Conservation (phyloP, 2,888 invertebrate species). For the Noctuana brunneofusca region DNA sequence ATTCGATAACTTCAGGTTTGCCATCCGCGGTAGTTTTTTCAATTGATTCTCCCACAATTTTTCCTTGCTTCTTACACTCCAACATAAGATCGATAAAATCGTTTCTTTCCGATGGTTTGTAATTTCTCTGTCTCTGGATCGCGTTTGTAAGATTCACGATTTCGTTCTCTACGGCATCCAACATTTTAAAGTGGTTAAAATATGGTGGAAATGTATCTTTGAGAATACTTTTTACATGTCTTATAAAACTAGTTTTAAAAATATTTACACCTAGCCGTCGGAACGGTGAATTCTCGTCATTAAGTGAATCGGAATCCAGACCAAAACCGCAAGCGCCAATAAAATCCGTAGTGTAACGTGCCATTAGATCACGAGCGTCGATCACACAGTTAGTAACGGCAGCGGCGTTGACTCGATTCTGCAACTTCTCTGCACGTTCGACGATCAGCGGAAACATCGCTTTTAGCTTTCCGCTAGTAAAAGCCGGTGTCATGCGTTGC, state of each 20-base stretch:
- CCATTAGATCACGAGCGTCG: constrained; percentile 62
- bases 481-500: constrained; percentile 65
- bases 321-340: constrained; percentile 44
- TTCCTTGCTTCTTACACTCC: constrained; percentile 42
- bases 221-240: constrained; percentile 45
- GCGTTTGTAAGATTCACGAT: constrained; percentile 42
- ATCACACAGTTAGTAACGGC: constrained; percentile 45
- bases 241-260: constrained; percentile 44
- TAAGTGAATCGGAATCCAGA: constrained; percentile 40
- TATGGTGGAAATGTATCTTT: constrained; percentile 55
- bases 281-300: constrained; percentile 40
- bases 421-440: constrained; percentile 57
- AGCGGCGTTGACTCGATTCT: constrained; percentile 46
- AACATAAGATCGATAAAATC: constrained; percentile 46
- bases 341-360: constrained; percentile 44
- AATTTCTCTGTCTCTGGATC: constrained; percentile 39
- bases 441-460: constrained; percentile 66
- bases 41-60: constrained; percentile 39
- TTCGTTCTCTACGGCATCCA: constrained; percentile 50
- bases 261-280: constrained; percentile 45
- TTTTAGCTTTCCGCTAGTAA: constrained; percentile 61
- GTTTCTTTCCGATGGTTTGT: constrained; percentile 41
- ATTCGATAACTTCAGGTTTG: constrained; percentile 30
- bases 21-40: constrained; percentile 39
- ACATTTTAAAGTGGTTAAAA: constrained; percentile 48